Percentiles rank a stretch among this genome's conserved stretches.
phyloP scores from a whole-genome alignment of 1,140 invertebrate genomes.

The Brachionus calyciflorus region DNA sequence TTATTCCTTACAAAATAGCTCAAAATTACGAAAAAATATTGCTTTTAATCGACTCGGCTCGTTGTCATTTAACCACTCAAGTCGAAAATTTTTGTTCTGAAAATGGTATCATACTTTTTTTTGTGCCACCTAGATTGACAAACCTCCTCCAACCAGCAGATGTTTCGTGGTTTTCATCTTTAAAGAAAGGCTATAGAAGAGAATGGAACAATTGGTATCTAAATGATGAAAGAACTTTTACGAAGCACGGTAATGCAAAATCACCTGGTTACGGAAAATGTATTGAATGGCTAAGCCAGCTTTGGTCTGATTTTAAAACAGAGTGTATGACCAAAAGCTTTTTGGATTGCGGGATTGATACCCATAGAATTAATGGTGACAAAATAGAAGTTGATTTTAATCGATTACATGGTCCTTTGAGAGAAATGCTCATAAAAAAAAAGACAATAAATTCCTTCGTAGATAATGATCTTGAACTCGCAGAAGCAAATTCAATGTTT shows the following conservation, averaged over 20 bases:
- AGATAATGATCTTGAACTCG: not conserved
- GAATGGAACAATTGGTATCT: constrained; percentile 20
- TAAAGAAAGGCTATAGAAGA: constrained; percentile 8
- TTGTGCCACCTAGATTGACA: not conserved
- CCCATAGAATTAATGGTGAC: not conserved
- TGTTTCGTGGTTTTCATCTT: not conserved
- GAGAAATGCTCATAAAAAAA: not conserved
- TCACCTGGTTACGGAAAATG: not conserved
- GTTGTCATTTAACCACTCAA: too few relatives aligned
- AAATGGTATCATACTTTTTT: not conserved
- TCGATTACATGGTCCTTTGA: not conserved
- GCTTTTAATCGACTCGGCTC: too few relatives aligned
- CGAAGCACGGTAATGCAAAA: not conserved
- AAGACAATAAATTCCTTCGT: not conserved
- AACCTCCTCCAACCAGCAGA: not conserved
- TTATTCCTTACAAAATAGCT: too few relatives aligned
- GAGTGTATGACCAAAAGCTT: not conserved
- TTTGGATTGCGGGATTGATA: not conserved
- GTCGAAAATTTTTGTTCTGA: not conserved
- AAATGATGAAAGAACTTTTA: not conserved
- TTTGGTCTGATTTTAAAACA: not conserved
- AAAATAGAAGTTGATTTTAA: constrained; percentile 4
- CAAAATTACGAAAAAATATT: too few relatives aligned
- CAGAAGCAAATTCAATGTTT: not conserved
- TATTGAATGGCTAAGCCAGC: not conserved